Base-by-base conservation (phyloP, 2,113 vertebrate species). In the Atrichornis clamosus region DNA sequence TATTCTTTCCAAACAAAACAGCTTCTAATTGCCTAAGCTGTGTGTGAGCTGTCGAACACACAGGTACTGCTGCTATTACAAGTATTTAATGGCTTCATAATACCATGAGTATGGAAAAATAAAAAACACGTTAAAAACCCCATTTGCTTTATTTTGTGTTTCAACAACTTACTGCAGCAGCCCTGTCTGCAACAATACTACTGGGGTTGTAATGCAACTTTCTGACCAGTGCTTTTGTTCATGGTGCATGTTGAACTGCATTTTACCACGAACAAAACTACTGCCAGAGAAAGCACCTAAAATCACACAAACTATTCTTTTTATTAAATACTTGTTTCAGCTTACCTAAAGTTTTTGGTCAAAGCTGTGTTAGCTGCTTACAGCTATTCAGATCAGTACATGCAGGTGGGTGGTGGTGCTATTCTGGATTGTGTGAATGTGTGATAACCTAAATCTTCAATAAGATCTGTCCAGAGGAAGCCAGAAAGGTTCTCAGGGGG, bases 21-120 rank as follows among this genome's bases (percentile, higher is more conserved):
- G 89, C 75, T 89, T 96, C 92, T 97, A 95, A 96, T 97, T 97
- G 96, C 90, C 87, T 95, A 76, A 95, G 90, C 90, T 91, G 53
- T 20, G 2, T 84, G 60, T 81, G 91, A 97, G 93, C 88, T 95
- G 53, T 93, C 41, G 21, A 95, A 91, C 95, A 62, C 47, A 23
- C 21, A 84, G 95, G 70, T 88, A 52, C 67, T 89, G 39, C 53
- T 69, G 70, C 94, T 96, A 69, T 35, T 78, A 49, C 59, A 77
- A 77, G 50, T 91, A 64, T 96, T 94, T 93, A 76, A 86, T 84
- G 73, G 86, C 90, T 97, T 96, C 95, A 80, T 96, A 90, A 96
- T 84, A 85, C 30, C 19, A 15, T 44, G 69, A 93, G 46, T 90
- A 87, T 95, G 80, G 55, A n/a, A 53, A 67, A 62, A 35, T 93